Evolutionary conservation across 2,797 vertebrate genomes (phyloP).

Genomic region (Mallotus villosus): DNA sequence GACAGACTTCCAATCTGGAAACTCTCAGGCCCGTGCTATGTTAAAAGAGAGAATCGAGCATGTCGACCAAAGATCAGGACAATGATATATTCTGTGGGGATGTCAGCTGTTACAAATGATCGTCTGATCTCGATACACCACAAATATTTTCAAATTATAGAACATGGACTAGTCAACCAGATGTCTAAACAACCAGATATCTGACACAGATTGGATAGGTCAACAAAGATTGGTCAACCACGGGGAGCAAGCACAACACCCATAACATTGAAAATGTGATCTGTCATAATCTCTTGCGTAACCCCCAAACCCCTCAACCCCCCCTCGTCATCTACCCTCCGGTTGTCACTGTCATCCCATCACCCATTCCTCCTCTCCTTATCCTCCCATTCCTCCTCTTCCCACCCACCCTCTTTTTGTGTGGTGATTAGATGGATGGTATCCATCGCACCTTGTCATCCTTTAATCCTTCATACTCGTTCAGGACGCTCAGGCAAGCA

Average conservation of each 20-base stretch:
- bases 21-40: neutral
- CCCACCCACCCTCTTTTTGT: neutral
- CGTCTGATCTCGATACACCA: neutral
- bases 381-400: constrained; percentile 7
- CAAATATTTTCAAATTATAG: neutral
- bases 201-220: neutral
- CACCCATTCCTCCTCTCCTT: constrained; percentile 4
- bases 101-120: neutral
- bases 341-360: neutral
- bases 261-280: constrained; percentile 15
- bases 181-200: constrained; percentile 4
- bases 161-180: neutral
- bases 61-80: neutral
- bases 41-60: neutral
- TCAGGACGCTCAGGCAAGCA: constrained; percentile 43
- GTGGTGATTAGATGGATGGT: neutral
- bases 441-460: neutral
- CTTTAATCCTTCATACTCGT: constrained; percentile 22
- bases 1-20: constrained; percentile 4
- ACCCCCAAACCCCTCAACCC: constrained; percentile 3
- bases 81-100: neutral
- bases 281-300: constrained; percentile 10
- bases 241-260: neutral
- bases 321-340: neutral
- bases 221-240: constrained; percentile 7